phyloP scores from a whole-genome alignment of 2,888 invertebrate species.

The Sinohyriopsis cumingii region DNA sequence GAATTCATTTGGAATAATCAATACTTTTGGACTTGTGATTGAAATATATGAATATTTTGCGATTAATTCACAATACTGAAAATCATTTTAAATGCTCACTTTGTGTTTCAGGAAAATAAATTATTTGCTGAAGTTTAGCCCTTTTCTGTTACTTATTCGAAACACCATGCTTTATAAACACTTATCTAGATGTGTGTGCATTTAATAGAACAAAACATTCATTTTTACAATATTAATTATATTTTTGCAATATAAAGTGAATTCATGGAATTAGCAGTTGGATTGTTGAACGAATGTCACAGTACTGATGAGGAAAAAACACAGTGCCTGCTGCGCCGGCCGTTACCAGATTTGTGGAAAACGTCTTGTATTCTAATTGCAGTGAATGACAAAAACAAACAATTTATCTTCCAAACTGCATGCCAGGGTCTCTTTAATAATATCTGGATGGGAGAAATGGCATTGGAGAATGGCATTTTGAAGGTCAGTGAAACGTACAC shows the following conservation, averaged over 20 bases:
- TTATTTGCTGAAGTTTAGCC: too few relatives aligned
- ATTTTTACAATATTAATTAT: too few relatives aligned
- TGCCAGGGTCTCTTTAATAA: slow-evolving; percentile 70
- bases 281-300: slow-evolving; percentile 69
- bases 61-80: too few relatives aligned
- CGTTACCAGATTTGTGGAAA: slow-evolving; percentile 65
- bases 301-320: slow-evolving; percentile 65
- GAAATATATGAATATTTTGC: too few relatives aligned
- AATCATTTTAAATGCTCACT: too few relatives aligned
- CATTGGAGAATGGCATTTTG: slow-evolving; percentile 54
- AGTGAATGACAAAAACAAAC: slow-evolving; percentile 69
- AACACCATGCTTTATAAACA: too few relatives aligned
- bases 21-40: too few relatives aligned
- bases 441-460: slow-evolving; percentile 71
- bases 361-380: slow-evolving; percentile 68
- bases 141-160: too few relatives aligned
- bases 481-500: slow-evolving; percentile 27
- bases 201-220: too few relatives aligned
- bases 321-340: slow-evolving; percentile 63
- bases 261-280: slow-evolving; percentile 67
- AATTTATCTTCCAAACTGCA: slow-evolving; percentile 70
- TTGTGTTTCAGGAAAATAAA: too few relatives aligned
- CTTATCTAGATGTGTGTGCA: too few relatives aligned
- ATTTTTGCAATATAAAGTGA: slow-evolving; percentile 43
- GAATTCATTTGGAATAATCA: too few relatives aligned